phyloP scores from a whole-genome alignment of 2,797 vertebrate genomes.

The Delichon dasypus region DNA sequence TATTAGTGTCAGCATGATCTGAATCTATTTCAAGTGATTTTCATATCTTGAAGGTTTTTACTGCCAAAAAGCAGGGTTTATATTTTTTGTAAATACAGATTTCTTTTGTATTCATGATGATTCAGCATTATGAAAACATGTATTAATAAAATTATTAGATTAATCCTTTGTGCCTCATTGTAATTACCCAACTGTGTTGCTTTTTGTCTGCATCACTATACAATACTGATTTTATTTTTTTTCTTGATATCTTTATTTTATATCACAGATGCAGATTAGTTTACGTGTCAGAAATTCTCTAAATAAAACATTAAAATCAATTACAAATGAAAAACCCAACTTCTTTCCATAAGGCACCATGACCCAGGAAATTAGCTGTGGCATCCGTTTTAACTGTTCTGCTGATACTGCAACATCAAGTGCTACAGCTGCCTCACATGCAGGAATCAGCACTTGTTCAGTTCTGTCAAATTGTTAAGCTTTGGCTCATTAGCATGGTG shows the following conservation, averaged over 20 bases:
- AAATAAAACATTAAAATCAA: background rate
- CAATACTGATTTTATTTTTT: background rate
- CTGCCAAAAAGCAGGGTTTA: background rate
- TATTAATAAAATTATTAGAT: background rate
- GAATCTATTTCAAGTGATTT: background rate
- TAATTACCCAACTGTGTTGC: background rate
- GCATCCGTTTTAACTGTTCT: background rate
- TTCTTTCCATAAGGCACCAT: background rate
- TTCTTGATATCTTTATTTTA: background rate
- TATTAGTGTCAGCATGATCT: background rate
- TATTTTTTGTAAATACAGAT: background rate
- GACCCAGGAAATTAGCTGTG: conserved; percentile 15
- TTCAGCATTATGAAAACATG: background rate
- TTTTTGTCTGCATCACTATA: background rate
- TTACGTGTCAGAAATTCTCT: background rate
- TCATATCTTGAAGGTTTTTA: background rate
- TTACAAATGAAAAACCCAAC: background rate
- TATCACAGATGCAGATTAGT: background rate
- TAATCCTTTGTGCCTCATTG: background rate
- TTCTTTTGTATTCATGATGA: background rate
- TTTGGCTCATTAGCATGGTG: background rate
- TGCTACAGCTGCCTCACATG: background rate
- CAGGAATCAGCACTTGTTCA: background rate
- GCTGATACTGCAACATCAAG: conserved; percentile 20
- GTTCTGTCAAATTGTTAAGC: background rate